phyloP scores from a whole-genome alignment of 1,140 invertebrate genomes.

The Drosophila lacertosa region DNA sequence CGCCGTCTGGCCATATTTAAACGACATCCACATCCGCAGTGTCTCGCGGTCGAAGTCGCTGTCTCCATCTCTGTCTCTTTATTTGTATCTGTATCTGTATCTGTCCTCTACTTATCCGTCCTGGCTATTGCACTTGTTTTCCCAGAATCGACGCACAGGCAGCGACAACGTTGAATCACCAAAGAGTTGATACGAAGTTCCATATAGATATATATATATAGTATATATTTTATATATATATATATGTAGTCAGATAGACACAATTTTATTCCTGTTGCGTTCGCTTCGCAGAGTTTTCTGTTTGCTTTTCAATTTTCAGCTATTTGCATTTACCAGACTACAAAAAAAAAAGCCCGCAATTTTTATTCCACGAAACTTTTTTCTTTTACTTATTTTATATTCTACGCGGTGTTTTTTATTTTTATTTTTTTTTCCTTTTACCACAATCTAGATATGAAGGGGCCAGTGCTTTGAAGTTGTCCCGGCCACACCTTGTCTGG shows the following conservation, averaged over 20 bases:
- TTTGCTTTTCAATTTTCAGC: constrained; percentile 27
- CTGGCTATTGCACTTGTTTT: constrained; percentile 73
- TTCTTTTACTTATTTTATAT: constrained; percentile 27
- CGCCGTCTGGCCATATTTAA: constrained; percentile 78
- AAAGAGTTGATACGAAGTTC: constrained; percentile 22
- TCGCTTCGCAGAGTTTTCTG: constrained; percentile 5
- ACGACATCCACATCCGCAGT: constrained; percentile 77
- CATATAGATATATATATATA: constrained; percentile 1
- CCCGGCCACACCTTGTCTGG: constrained; percentile 42
- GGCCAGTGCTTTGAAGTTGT: constrained; percentile 30
- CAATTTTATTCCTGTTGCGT: constrained; percentile 3
- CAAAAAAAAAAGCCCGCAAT: background rate
- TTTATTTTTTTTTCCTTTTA: constrained; percentile 2
- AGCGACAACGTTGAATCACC: constrained; percentile 36
- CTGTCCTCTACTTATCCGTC: constrained; percentile 31
- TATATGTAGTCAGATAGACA: constrained; percentile 9
- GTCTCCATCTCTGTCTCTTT: too few species aligned
- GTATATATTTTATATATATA: constrained; percentile 6
- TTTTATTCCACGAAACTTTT: background rate
- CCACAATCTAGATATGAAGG: constrained; percentile 29
- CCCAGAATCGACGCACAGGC: constrained; percentile 52
- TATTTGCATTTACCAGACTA: constrained; percentile 24
- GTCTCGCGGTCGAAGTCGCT: constrained; percentile 28
- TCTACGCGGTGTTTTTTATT: constrained; percentile 2
- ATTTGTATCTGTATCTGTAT: too few species aligned